A percentile compares a stretch with the other conserved stretches of the same genome.
phyloP scores from a whole-genome alignment of 2,888 invertebrate genomes.

The Synergus laeviventris region DNA sequence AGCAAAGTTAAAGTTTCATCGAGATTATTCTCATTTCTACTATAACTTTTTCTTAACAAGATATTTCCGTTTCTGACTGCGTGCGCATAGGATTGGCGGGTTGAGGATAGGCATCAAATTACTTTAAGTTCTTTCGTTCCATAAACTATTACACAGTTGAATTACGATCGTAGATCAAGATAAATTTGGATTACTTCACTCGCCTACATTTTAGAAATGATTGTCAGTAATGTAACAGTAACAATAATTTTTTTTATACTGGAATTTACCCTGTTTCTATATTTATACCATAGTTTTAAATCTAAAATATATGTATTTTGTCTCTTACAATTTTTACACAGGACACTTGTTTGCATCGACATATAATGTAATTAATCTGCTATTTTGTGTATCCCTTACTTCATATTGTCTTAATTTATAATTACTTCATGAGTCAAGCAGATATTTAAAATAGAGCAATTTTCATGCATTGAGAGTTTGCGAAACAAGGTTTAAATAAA shows the following conservation, averaged over 20 bases:
- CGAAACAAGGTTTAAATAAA: constrained; percentile 49
- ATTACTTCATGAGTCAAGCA: constrained; percentile 47
- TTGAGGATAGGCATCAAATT: not conserved
- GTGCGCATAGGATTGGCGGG: not conserved
- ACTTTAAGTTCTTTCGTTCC: not conserved
- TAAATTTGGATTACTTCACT: not conserved
- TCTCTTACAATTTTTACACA: constrained; percentile 9
- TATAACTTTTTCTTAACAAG: not conserved
- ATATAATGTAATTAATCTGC: constrained; percentile 28
- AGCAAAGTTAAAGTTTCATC: constrained; percentile 8
- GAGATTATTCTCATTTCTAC: constrained; percentile 4
- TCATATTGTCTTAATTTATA: constrained; percentile 20
- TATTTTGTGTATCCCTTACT: constrained; percentile 17
- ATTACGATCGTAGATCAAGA: not conserved
- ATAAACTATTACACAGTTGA: not conserved
- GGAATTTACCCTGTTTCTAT: constrained; percentile 21
- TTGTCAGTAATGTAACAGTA: constrained; percentile 16
- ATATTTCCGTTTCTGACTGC: not conserved
- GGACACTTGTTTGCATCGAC: constrained; percentile 16
- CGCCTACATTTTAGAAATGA: not conserved
- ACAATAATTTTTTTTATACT: not conserved
- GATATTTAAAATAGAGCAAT: constrained; percentile 49
- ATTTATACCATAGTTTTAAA: constrained; percentile 30
- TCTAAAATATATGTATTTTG: constrained; percentile 8
- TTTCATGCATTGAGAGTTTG: constrained; percentile 53